phyloP scores from a whole-genome alignment of 2,113 vertebrate genomes.

The Chrysochloris asiatica region DNA sequence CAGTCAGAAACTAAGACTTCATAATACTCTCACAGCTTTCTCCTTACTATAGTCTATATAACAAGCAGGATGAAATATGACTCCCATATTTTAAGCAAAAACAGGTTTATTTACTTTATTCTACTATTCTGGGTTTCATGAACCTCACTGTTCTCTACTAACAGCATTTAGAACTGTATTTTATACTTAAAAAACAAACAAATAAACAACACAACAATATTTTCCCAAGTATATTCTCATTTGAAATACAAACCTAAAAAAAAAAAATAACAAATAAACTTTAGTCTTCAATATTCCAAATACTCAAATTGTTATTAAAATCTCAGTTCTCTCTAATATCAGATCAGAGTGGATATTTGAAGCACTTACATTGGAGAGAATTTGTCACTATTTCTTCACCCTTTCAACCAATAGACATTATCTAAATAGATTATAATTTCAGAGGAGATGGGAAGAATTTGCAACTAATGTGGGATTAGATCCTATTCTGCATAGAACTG shows the following conservation, averaged over 20 bases:
- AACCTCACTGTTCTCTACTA: conserved; percentile 6
- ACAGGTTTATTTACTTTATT: background rate
- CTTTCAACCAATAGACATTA: background rate
- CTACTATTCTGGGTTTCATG: background rate
- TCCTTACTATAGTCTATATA: conserved; percentile 30
- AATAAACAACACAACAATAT: too few relatives aligned
- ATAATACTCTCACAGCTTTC: conserved; percentile 11
- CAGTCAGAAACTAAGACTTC: conserved; percentile 62
- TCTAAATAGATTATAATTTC: background rate
- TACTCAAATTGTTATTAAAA: background rate
- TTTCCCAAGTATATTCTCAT: background rate
- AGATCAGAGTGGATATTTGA: background rate
- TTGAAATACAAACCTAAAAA: background rate
- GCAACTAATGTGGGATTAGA: accelerated
- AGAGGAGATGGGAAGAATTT: background rate
- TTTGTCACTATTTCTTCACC: background rate
- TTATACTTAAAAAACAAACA: background rate
- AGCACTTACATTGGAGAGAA: background rate
- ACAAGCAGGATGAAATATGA: conserved; percentile 59
- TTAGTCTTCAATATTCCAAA: conserved; percentile 10
- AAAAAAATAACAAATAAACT: background rate
- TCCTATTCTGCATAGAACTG: background rate
- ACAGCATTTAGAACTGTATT: background rate
- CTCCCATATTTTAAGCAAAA: conserved; percentile 21
- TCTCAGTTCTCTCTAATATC: conserved; percentile 3